Conservation (phyloP, 2,888 invertebrate genomes). For the Panzeria rudis region DNA sequence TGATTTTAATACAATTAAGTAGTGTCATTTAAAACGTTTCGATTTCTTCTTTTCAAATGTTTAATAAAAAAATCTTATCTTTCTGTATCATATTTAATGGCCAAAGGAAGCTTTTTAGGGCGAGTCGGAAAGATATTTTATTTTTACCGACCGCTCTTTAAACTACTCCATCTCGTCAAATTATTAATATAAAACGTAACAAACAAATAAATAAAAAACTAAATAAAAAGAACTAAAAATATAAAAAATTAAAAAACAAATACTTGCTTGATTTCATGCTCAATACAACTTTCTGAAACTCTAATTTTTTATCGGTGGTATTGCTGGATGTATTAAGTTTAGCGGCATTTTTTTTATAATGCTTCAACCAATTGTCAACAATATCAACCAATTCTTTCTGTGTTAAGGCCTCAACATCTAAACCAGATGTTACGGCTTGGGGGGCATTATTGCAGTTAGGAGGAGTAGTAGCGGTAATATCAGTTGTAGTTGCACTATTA, state of each 20-base stretch:
- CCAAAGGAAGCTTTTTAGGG: too few species aligned
- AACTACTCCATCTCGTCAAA: not conserved
- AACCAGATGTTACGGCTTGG: conserved; percentile 51
- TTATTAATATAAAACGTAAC: not conserved
- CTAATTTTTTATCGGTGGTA: conserved; percentile 48
- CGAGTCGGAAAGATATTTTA: too few species aligned
- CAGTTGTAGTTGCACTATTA: conserved; percentile 49
- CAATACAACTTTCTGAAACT: conserved; percentile 74
- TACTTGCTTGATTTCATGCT: conserved; percentile 84
- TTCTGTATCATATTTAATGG: too few species aligned
- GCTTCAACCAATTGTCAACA: conserved; percentile 79
- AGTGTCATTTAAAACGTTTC: too few species aligned
- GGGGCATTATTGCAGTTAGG: conserved; percentile 18
- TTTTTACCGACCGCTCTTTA: too few species aligned
- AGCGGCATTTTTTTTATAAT: conserved; percentile 77
- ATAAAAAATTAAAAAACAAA: conserved; percentile 77
- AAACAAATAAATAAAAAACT: conserved; percentile 44
- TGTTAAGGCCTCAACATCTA: conserved; percentile 75
- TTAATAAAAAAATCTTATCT: too few species aligned
- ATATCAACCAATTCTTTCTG: conserved; percentile 78
- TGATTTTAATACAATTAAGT: too few species aligned
- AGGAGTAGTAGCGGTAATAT: not conserved
- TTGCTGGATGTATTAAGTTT: conserved; percentile 41
- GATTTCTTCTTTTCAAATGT: too few species aligned
- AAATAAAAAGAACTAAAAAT: conserved; percentile 73